These are phyloP conservation scores for Malurus elegans DNA, from an alignment of 2,113 vertebrate species.

Conservation along the genomic window DNA sequence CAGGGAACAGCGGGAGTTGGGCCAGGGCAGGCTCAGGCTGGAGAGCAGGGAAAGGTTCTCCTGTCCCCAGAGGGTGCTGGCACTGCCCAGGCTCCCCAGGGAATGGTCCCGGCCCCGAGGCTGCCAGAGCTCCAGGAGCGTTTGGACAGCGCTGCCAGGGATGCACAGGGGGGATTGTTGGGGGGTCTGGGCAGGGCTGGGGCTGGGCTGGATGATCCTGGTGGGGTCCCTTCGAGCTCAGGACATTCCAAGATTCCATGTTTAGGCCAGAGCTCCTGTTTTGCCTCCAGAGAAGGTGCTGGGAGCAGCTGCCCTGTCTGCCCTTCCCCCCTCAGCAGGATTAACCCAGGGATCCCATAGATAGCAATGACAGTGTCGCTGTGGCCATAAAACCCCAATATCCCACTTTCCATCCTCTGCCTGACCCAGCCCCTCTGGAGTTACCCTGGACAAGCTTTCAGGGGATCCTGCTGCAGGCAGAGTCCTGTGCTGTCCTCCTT, in stretches of 20 bases:
- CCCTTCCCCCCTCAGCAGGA: background rate
- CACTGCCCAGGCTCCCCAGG: background rate
- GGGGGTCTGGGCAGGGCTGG: background rate
- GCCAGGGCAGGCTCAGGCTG: background rate
- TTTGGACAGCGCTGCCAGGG: background rate
- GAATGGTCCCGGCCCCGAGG: background rate
- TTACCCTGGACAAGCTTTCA: background rate
- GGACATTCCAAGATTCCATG: rapidly evolving
- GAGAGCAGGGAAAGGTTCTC: background rate
- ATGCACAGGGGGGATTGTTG: background rate
- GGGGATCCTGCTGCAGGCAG: background rate
- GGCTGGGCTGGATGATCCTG: rapidly evolving
- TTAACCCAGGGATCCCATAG: background rate
- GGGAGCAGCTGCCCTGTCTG: background rate
- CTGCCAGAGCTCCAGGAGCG: background rate
- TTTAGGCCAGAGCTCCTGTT: background rate
- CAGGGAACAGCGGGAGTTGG: background rate
- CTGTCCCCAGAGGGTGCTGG: background rate
- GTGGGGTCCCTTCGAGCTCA: rapidly evolving
- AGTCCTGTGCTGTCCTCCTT: background rate
- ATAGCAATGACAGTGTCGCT: background rate
- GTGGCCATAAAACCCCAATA: background rate
- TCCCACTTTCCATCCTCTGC: background rate
- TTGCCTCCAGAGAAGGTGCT: background rate
- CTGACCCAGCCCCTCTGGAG: background rate